Base-by-base conservation (phyloP, 2,797 vertebrate species). In the Mormyrus proboscirostris region DNA sequence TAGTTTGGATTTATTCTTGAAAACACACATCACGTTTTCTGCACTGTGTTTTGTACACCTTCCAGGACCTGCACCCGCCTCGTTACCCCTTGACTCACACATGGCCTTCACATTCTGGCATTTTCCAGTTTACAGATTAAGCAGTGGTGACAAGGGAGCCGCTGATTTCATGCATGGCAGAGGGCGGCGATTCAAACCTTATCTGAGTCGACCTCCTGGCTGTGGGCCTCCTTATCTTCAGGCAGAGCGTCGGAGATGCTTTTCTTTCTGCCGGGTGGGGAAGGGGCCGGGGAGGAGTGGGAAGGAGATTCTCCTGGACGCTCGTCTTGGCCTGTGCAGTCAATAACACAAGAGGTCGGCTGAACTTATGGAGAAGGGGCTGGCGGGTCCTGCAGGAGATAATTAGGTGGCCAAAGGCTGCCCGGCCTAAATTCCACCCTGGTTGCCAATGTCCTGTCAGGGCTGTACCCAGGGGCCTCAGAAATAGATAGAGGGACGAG, bases 321-420 rank as follows among this genome's bases (percentile, higher is more conserved):
- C 73, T 44, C 73, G 0, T 44, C 73, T 79, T 79, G 73, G 73
- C 73, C 73, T 79, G 73, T 79, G 62, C 62, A 79, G 38, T 38
- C 16, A 44, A 19, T 38, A 12, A 76, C 14, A 79, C 1, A 76
- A 79, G 33, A 79, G 0, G 33, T 76, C 3, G 6, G 33, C 14
- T 38, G 38, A 44, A 79, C 33, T 79, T 19, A 79, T 2, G 16
- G 33, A 8, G 33, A 79, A 5, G 73, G 19, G 33, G 33, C 69
- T 76, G 12, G 4, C 1, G 33, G 62, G 69, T 19, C 33, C 14
- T 76, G 14, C 12, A 76, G 69, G 33, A 7, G 69, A 76, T 41
- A 76, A 76, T 76, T 76, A 14, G 4, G 94, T 93, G 88, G 98
- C 95, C 0, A 92, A 10, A 65, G 25, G 62, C 3, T 65, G 62